A percentile compares a stretch with the other conserved stretches of the same genome.
These are phyloP conservation scores for Agapornis roseicollis DNA, from an alignment of 2,113 vertebrate genomes.

Conservation along the genomic window DNA sequence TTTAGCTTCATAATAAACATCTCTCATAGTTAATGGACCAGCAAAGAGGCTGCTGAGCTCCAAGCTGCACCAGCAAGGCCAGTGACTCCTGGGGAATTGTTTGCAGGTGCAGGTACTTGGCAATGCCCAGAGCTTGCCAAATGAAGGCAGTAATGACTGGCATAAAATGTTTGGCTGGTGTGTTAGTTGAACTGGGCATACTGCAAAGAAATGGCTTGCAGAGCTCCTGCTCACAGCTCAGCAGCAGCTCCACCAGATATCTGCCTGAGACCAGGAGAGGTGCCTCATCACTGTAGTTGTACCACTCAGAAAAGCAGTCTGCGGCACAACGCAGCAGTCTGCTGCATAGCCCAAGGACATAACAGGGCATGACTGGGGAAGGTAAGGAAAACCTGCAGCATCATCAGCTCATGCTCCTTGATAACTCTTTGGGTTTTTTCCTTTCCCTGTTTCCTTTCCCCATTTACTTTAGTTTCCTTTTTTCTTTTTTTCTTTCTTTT, in stretches of 20 bases:
- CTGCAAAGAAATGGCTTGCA: background rate
- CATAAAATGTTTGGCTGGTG: background rate
- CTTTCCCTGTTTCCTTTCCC: background rate
- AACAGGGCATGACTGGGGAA: background rate
- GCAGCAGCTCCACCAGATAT: background rate
- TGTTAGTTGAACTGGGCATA: background rate
- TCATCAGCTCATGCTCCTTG: background rate
- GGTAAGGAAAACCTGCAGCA: background rate
- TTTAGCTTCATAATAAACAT: conserved; percentile 20
- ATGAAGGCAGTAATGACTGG: background rate
- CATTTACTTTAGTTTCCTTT: background rate
- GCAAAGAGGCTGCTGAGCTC: conserved; percentile 21
- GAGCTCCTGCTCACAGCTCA: background rate
- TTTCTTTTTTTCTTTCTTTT: background rate
- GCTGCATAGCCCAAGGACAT: background rate
- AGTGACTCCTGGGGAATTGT: background rate
- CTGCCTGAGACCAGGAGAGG: background rate
- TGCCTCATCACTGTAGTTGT: fast-evolving
- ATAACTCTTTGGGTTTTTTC: background rate
- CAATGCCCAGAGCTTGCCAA: background rate
- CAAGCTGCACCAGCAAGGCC: background rate
- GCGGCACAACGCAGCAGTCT: background rate
- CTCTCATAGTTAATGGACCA: conserved; percentile 9
- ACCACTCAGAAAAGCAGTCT: background rate
- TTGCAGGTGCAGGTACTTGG: conserved; percentile 52